A percentile compares a stretch with the other conserved stretches of the same genome.
Conservation (phyloP, 2,888 invertebrate genomes). For the Sphaeridia pumilis region DNA sequence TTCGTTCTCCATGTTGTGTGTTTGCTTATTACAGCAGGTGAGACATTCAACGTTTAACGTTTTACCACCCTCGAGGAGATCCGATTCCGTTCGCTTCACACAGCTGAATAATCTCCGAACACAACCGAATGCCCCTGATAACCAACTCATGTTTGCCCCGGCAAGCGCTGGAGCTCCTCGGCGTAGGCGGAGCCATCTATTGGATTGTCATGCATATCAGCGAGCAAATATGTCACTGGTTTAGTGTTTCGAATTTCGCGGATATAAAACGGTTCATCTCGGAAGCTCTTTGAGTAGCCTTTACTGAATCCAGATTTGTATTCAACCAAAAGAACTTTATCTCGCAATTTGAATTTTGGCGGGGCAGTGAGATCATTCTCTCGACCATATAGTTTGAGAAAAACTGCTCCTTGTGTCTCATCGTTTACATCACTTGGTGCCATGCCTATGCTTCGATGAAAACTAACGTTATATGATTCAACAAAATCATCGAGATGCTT, state of each 20-base stretch:
- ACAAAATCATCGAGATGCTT: neutral
- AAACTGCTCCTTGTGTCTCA: neutral
- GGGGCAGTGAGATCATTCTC: neutral
- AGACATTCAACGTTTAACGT: no score
- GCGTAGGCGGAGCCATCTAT: neutral
- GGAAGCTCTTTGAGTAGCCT: neutral
- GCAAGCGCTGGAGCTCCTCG: neutral
- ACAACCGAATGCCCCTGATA: no score
- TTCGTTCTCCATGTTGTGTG: no score
- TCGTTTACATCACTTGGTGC: neutral
- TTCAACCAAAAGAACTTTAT: neutral
- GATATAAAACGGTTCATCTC: neutral
- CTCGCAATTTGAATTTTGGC: neutral
- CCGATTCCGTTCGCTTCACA: no score
- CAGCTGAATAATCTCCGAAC: no score
- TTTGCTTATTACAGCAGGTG: no score
- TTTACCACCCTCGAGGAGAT: no score
- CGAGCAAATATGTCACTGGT: neutral
- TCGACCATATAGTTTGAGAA: neutral
- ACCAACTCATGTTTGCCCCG: no score
- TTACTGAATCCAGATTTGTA: neutral
- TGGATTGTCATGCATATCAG: neutral
- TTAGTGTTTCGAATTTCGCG: neutral
- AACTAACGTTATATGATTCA: neutral
- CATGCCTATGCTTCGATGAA: neutral